These are phyloP conservation scores for Dascyllus trimaculatus DNA, from an alignment of 2,113 vertebrate genomes.

Conservation along the genomic window DNA sequence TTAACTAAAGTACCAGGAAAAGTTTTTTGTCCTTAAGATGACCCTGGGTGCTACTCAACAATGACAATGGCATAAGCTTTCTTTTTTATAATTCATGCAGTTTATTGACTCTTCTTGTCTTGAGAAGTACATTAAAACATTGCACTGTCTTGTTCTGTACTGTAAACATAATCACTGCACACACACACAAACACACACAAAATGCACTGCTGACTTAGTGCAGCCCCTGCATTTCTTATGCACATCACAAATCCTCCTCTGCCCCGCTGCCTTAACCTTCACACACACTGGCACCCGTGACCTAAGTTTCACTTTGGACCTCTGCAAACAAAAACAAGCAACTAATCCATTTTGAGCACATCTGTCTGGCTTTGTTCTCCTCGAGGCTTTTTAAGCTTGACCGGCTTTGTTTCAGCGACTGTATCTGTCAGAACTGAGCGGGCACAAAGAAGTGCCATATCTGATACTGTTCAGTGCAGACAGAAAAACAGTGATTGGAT, in stretches of 20 bases:
- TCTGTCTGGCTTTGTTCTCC: conserved; percentile 51
- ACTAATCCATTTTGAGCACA: conserved; percentile 48
- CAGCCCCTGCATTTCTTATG: background rate
- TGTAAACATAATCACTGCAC: background rate
- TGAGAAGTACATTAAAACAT: conserved; percentile 9
- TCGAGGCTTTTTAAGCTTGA: conserved; percentile 33
- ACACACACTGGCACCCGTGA: background rate
- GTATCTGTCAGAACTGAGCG: conserved; percentile 40
- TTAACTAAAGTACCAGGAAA: background rate
- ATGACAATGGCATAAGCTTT: background rate
- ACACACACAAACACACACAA: background rate
- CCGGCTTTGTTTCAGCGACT: conserved; percentile 42
- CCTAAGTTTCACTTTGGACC: background rate
- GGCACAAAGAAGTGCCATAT: conserved; percentile 28
- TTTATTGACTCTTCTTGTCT: background rate
- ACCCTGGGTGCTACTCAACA: conserved; percentile 1
- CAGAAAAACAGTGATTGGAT: conserved; percentile 59
- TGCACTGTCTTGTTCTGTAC: background rate
- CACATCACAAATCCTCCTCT: conserved; percentile 11
- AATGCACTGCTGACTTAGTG: background rate
- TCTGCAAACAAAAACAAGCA: conserved; percentile 43
- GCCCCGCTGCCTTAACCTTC: background rate
- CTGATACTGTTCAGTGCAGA: conserved; percentile 29
- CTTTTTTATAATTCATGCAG: background rate
- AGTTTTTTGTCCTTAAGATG: background rate